Evolutionary conservation across 2,888 invertebrate species (phyloP), one percentile per base, ranked within the genome.

Genomic region (Papilio elwesi): DNA sequence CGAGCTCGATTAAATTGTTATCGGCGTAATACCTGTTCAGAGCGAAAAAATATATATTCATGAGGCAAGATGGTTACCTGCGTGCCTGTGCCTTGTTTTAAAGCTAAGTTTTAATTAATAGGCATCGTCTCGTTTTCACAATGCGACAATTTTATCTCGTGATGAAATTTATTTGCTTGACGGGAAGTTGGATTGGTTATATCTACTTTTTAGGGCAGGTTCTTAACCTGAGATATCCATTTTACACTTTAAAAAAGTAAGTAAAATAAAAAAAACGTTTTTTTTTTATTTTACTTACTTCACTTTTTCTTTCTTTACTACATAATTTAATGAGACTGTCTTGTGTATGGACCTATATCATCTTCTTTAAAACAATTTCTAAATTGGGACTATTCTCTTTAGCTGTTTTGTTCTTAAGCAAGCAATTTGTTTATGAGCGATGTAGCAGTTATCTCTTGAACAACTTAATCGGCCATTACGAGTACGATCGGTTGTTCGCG

Each of bases 1-100:
- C 68, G 78, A 75, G 78, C 79, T 76, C 78, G 88, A 87, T 87
- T 85, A 84, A 82, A 68, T 72, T 78, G 83, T 85, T 88, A 88
- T 88, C 86, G 83, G 73, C 78, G 77, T 85, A 84, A 85, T 84
- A 85, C 82, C 81, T 78, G 79, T 76, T 74, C 76, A 73, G 74
- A 57, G 66, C 67, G 65, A 75, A 78, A 78, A 83, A 81, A 83
- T 78, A 80, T 78, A 77, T 84, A 26, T 26, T 26, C 26, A 26
- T 26, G 26, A 26, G 26, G 26, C 1, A 26, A 26, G 26, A 26
- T 26, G 26, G 26, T 26, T 26, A 26, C 52, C 51, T 38, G 10
- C 62, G 15, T 53, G 51, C 53, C 52, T 36, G 63, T 71, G 26
- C 43, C 11, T 10, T 5, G 59, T 9, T 62, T 62, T 62, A 62